Evolutionary conservation across 2,797 vertebrate species (phyloP).

Genomic region (Anolis apletophallus): DNA sequence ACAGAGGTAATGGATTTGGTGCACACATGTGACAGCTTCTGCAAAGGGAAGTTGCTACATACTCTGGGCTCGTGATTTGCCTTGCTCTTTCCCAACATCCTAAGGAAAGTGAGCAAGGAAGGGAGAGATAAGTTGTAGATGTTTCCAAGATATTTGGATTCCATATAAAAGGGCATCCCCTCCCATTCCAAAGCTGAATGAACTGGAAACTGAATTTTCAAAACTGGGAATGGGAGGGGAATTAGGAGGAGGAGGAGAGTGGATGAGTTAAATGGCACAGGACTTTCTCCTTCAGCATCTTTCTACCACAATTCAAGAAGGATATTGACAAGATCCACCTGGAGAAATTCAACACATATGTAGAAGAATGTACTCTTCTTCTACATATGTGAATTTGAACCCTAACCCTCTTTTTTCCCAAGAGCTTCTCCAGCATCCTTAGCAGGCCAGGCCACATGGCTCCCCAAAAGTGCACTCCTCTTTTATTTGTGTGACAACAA

Average conservation of each 20-base stretch:
- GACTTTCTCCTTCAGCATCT: neutral
- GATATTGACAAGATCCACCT: neutral
- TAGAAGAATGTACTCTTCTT: no score
- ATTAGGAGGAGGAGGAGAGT: neutral
- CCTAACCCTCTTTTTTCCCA: neutral
- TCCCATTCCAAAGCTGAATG: neutral
- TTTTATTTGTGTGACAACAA: neutral
- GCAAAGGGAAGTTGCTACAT: no score
- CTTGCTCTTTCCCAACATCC: no score
- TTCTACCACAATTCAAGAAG: neutral
- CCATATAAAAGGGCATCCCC: neutral
- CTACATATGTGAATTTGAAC: neutral
- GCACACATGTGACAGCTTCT: neutral
- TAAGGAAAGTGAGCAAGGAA: no score
- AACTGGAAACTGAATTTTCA: neutral
- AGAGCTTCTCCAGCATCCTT: no score
- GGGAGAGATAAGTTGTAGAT: no score
- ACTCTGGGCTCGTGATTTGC: neutral
- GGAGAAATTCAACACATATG: neutral
- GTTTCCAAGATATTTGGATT: neutral
- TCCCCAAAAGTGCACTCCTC: neutral
- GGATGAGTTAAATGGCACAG: neutral
- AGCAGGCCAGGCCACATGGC: neutral
- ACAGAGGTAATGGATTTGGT: no score
- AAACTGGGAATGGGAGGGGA: neutral